phyloP scores from a whole-genome alignment of 2,797 vertebrate species.

The Zonotrichia albicollis region DNA sequence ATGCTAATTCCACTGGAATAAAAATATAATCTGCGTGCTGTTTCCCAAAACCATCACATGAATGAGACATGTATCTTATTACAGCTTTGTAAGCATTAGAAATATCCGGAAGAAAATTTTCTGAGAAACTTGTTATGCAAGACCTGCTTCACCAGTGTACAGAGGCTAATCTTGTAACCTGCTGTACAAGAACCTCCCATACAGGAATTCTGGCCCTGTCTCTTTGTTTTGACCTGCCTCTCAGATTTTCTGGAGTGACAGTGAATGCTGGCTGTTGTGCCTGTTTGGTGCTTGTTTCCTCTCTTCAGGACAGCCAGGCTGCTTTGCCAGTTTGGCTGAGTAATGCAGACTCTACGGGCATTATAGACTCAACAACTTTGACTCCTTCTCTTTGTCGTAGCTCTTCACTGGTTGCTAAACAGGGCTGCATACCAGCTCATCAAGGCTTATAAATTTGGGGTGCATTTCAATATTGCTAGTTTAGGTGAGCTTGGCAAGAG shows the following conservation, averaged over 20 bases:
- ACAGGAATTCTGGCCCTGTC: neutral
- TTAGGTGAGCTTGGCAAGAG: neutral
- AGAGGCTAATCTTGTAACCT: neutral
- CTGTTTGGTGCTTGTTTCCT: neutral
- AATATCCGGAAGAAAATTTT: slow-evolving; percentile 9
- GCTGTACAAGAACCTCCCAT: neutral
- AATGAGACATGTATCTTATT: neutral
- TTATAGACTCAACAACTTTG: neutral
- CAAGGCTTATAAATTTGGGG: neutral
- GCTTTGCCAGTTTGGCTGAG: neutral
- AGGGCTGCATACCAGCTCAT: neutral
- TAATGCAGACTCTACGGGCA: no score
- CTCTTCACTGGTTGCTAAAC: neutral
- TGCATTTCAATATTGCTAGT: neutral
- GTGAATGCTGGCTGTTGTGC: neutral
- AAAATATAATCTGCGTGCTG: neutral
- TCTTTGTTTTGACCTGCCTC: neutral
- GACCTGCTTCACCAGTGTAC: neutral
- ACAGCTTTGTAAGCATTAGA: neutral
- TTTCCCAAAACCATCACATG: neutral
- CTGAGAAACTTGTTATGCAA: neutral
- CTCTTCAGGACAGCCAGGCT: neutral
- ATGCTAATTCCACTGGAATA: neutral
- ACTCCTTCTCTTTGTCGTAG: neutral
- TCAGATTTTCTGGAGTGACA: neutral